A percentile compares a stretch with the other conserved stretches of the same genome.
Evolutionary conservation across 2,888 invertebrate genomes (phyloP).

Genomic region (Boloria selene): DNA sequence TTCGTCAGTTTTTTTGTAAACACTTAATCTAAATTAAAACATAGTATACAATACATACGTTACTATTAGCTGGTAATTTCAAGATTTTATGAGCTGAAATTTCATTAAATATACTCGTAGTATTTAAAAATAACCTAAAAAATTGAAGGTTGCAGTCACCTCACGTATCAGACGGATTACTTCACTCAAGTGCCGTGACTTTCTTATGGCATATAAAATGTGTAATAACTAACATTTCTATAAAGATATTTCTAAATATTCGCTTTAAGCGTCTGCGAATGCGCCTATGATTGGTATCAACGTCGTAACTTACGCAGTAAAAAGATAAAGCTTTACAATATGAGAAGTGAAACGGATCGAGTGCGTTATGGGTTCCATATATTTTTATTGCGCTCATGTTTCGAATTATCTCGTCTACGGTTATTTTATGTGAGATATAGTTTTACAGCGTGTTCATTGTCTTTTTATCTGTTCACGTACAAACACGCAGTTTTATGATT

Average conservation of each 20-base stretch:
- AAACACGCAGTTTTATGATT: no score
- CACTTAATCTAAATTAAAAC: no score
- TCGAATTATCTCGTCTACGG: constrained; percentile 11
- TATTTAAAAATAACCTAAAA: no score
- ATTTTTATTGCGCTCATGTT: constrained; percentile 11
- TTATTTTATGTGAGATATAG: constrained; percentile 8
- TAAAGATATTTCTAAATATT: constrained; percentile 6
- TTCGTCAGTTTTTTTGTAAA: no score
- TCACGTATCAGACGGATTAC: neutral
- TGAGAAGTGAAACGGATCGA: constrained; percentile 17
- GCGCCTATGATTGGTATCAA: constrained; percentile 8
- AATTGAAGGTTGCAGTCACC: no score
- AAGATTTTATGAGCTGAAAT: no score
- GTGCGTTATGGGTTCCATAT: constrained; percentile 11
- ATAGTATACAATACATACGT: no score
- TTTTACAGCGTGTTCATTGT: constrained; percentile 2
- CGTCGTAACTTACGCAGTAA: constrained; percentile 11
- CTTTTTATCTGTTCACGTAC: no score
- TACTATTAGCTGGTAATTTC: no score
- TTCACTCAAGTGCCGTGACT: neutral
- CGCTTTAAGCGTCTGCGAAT: neutral
- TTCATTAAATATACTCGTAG: no score
- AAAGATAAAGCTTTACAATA: constrained; percentile 8
- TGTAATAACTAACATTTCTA: constrained; percentile 16
- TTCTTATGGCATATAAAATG: constrained; percentile 15